Evolutionary conservation across 2,113 vertebrate genomes (phyloP).

Genomic region (Dicrurus megarhynchus): DNA sequence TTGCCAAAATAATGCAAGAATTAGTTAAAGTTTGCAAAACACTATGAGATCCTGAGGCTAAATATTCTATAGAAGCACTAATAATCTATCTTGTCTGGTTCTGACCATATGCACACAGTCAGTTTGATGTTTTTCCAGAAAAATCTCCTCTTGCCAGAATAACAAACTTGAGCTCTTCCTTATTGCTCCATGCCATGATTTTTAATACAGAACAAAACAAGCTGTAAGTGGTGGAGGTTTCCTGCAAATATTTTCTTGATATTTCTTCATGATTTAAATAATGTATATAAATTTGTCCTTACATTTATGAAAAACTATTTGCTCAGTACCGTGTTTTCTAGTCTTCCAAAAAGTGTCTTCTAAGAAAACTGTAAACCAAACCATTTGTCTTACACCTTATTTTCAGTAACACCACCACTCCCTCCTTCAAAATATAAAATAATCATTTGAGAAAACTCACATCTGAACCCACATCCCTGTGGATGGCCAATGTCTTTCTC

Average conservation of each 20-base stretch:
- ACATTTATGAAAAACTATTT: not conserved
- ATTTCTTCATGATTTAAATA: not conserved
- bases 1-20: not conserved
- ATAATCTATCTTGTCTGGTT: not conserved
- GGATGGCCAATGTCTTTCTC: not conserved
- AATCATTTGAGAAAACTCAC: not conserved
- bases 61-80: not conserved
- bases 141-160: not conserved
- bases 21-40: not conserved
- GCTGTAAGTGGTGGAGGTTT: not conserved
- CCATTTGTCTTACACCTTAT: not conserved
- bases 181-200: not conserved
- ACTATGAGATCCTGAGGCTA: not conserved
- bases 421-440: not conserved
- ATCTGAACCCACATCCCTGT: not conserved
- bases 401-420: not conserved
- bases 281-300: not conserved
- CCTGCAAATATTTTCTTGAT: not conserved
- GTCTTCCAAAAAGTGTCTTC: not conserved
- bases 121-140: not conserved
- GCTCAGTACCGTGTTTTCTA: not conserved
- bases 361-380: not conserved
- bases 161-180: not conserved
- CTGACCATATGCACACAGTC: not conserved
- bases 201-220: not conserved